Base-by-base conservation (phyloP, 2,888 invertebrate species). In the Phymatocera aterrima region DNA sequence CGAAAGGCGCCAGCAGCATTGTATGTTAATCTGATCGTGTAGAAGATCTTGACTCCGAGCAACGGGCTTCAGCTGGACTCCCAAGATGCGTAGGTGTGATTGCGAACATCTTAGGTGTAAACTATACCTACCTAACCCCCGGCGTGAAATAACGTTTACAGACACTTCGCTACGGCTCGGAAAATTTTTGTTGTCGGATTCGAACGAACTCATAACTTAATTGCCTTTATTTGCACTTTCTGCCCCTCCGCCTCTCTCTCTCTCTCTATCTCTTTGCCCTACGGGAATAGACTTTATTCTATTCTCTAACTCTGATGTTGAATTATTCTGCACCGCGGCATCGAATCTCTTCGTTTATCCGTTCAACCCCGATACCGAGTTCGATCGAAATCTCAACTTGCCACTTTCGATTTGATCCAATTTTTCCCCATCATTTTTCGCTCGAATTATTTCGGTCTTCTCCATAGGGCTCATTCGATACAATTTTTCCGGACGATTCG, bases 11-110 rank as follows among this genome's bases (percentile, higher is more conserved):
- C 81, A 78, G 54, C 57, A 54, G 80, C 78, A 84, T 85, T 84
- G 84, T 84, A 84, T 84, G 84, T 80, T 84, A 85, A 85, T 85
- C 72, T 61, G 61, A 46, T 65, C 68, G n/a, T 70, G 57, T 72
- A 48, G 48, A 54, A 54, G 43, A 61, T 78, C 48, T 48, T 12
- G 24, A 72, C 37, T 81, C 78, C 37, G 34, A 70, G 65, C 78
- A 80, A 80, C 78, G 78, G 78, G 80, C 78, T 37, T 77, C 78
- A 79, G 37, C 12, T 72, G 43, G 18, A 70, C 21, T 46, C n/a
- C 18, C 34, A 31, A 46, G 70, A 77, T 79, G 61, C 60, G 72
- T 78, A 80, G 72, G 79, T 80, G 77, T 68, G 80, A 81, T 77
- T 78, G 78, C 57, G 48, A 54, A 51, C 78, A 77, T 78, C 70